Evolutionary conservation across 2,797 vertebrate species (phyloP).

Genomic region (Xerus rutilus): DNA sequence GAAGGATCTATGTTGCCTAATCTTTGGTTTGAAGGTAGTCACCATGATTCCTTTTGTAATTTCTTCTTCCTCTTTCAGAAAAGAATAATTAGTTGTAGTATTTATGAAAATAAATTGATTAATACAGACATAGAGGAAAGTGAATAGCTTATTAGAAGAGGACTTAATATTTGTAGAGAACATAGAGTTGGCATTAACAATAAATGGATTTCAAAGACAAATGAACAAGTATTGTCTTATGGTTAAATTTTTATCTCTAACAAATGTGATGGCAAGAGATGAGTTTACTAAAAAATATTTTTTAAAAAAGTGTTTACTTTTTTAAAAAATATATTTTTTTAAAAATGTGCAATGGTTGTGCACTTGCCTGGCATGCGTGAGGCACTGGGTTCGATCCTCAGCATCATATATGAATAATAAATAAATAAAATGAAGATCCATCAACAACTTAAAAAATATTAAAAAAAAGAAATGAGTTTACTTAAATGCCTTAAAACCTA

Average conservation of each 20-base stretch:
- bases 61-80: background rate
- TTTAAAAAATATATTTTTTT: too few relatives aligned
- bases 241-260: background rate
- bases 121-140: background rate
- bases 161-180: constrained; percentile 1
- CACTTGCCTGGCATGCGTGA: too few relatives aligned
- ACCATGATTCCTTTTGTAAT: background rate
- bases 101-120: constrained; percentile 14
- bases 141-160: background rate
- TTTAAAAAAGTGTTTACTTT: too few relatives aligned
- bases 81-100: background rate
- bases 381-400: too few relatives aligned
- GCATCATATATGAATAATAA: too few relatives aligned
- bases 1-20: background rate
- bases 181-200: background rate
- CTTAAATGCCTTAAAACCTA: background rate
- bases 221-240: background rate
- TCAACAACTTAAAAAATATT: too few relatives aligned
- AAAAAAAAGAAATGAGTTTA: background rate
- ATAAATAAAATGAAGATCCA: too few relatives aligned
- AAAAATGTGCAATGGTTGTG: too few relatives aligned
- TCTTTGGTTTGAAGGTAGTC: background rate
- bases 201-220: constrained; percentile 46
- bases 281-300: background rate
- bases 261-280: background rate